phyloP scores from a whole-genome alignment of 2,888 invertebrate genomes.

The Drosophila neotestacea region DNA sequence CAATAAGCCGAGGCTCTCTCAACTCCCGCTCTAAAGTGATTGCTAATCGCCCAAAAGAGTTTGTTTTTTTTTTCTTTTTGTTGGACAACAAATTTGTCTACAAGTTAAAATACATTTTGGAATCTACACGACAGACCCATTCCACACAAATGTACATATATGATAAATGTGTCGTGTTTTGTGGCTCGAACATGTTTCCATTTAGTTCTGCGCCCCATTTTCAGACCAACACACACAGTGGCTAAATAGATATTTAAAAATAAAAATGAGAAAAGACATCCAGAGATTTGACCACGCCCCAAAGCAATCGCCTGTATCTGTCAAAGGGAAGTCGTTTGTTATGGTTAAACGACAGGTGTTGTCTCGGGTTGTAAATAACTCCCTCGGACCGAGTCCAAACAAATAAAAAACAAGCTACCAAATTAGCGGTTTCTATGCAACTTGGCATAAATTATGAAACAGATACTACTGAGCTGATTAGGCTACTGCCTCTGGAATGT shows the following conservation, averaged over 20 bases:
- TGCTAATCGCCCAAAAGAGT: slow-evolving; percentile 48
- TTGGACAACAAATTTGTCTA: slow-evolving; percentile 56
- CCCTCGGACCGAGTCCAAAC: slow-evolving; percentile 15
- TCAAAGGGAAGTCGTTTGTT: slow-evolving; percentile 70
- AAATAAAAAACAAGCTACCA: slow-evolving; percentile 50
- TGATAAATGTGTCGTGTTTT: slow-evolving; percentile 78
- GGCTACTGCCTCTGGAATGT: slow-evolving; percentile 22
- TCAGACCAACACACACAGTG: not conserved
- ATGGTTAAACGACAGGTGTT: slow-evolving; percentile 67
- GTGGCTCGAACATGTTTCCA: slow-evolving; percentile 61
- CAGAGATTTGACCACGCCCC: slow-evolving; percentile 55
- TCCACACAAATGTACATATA: slow-evolving; percentile 25
- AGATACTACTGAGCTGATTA: slow-evolving; percentile 41
- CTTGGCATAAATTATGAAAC: slow-evolving; percentile 54
- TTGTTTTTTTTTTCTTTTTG: slow-evolving; percentile 3
- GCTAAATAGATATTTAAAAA: slow-evolving; percentile 34
- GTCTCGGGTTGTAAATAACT: slow-evolving; percentile 62
- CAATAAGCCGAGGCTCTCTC: not conserved
- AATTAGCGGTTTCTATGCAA: slow-evolving; percentile 59
- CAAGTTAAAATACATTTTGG: slow-evolving; percentile 55
- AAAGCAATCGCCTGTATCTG: slow-evolving; percentile 11
- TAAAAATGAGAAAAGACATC: slow-evolving; percentile 12
- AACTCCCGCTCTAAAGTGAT: slow-evolving; percentile 24
- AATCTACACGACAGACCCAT: slow-evolving; percentile 25
- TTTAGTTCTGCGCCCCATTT: slow-evolving; percentile 62